Base-by-base conservation (phyloP, 2,797 vertebrate genomes). In the Chaunax sp. region DNA sequence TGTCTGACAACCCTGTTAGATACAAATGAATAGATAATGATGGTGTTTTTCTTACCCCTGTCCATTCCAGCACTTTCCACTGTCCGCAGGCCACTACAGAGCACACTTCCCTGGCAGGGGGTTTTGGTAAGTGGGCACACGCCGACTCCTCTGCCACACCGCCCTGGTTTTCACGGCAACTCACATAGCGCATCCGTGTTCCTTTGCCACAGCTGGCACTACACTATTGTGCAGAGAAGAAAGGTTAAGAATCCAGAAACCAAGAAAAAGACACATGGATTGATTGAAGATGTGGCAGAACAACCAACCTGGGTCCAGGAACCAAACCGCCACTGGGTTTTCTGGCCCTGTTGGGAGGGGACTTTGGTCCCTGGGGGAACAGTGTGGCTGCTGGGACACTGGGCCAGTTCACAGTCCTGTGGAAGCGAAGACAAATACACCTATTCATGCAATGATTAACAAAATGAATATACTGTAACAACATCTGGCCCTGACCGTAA, bases 61-160 rank as follows among this genome's bases (percentile, higher is more conserved):
- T 96, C 98, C 98, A 99, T 84, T 99, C 98, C 83, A 96, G 91
- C 72, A 97, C 94, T 72, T 98, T 99, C 98, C 98, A 99, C 78
- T 94, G 97, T 82, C 98, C 98, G 0, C 98, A 99, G 0, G 96
- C 93, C 1, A 91, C 94, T 41, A 96, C 95, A 0, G 93, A 93
- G 85, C 98, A 99, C 61, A 86, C 90, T 58, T 98, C 97, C 1
- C 94, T 94, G 18, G 96, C 95, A 14, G 95, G 93, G 0, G 98
- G 98, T 76, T 95, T 96, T 0, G 95, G 93, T 19, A 98, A 92
- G 75, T 96, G 93, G 6, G 90, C 90, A 26, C 98, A 99, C 6
- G 94, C 94, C 0, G 93, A 92, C 80, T 98, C 97, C 0, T 97
- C 95, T 0, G 97, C 98, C 64, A 99, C 96, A 0, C 96, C 97